phyloP scores from a whole-genome alignment of 2,113 vertebrate species.

The Dryoscopus gambensis region DNA sequence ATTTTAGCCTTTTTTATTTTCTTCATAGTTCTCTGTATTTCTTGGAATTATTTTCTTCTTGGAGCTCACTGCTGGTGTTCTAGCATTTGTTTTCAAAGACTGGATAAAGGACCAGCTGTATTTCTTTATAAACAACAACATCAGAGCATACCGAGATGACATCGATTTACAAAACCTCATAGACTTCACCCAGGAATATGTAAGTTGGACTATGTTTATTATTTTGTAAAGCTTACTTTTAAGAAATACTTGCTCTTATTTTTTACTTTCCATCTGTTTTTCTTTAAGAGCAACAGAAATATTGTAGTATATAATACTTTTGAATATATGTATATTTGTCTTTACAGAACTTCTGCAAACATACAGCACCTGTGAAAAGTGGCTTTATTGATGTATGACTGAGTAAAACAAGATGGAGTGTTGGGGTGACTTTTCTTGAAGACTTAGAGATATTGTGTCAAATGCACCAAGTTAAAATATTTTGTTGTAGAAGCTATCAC shows the following conservation, averaged over 20 bases:
- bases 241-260: background rate
- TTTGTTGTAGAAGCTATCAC: background rate
- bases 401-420: background rate
- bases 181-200: slow-evolving; percentile 98
- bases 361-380: background rate
- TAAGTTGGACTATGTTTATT: slow-evolving; percentile 68
- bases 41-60: slow-evolving; percentile 98
- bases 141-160: slow-evolving; percentile 94
- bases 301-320: background rate
- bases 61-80: slow-evolving; percentile 94
- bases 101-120: slow-evolving; percentile 99
- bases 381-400: background rate
- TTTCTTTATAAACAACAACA: slow-evolving; percentile 99
- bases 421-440: background rate
- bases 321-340: background rate
- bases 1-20: background rate
- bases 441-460: background rate
- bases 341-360: background rate
- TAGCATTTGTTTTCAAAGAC: slow-evolving; percentile 99
- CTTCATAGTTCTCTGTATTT: slow-evolving; percentile 92
- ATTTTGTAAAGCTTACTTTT: background rate
- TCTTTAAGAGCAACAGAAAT: background rate
- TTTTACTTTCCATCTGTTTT: background rate
- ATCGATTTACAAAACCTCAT: slow-evolving; percentile 98
- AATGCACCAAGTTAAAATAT: background rate